These are phyloP conservation scores for Plagodis dolabraria DNA, from an alignment of 2,888 invertebrate genomes.

Conservation along the genomic window DNA sequence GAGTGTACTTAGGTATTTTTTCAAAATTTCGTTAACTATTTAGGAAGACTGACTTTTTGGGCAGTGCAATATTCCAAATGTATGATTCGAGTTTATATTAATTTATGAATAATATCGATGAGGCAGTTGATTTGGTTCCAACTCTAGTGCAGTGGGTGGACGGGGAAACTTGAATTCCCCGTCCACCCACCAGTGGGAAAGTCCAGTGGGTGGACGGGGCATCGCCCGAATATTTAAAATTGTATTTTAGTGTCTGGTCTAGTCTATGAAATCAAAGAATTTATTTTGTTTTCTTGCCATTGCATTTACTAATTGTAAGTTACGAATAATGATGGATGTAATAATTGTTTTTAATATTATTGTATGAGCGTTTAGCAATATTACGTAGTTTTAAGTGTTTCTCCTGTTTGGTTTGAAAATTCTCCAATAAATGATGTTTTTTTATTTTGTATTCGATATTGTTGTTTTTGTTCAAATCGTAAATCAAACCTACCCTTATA, in stretches of 20 bases:
- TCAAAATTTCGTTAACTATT: constrained; percentile 14
- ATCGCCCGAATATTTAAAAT: too few relatives aligned
- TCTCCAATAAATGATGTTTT: constrained; percentile 64
- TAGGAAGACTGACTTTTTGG: constrained; percentile 75
- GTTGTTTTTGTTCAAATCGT: constrained; percentile 43
- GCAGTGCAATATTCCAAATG: constrained; percentile 71
- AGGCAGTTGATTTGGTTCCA: too few relatives aligned
- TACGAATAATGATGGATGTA: constrained; percentile 17
- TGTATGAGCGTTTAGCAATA: constrained; percentile 42
- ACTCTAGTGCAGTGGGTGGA: too few relatives aligned
- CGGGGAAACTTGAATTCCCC: too few relatives aligned
- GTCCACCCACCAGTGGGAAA: too few relatives aligned
- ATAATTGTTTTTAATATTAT: constrained; percentile 38
- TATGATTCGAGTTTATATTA: constrained; percentile 7
- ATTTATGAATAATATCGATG: too few relatives aligned
- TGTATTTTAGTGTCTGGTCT: constrained; percentile 25
- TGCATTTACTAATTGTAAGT: constrained; percentile 38
- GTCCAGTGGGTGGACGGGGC: too few relatives aligned
- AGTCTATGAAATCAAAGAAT: constrained; percentile 27
- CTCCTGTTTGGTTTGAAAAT: constrained; percentile 52
- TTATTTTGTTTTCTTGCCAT: constrained; percentile 20
- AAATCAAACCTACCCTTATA: too few relatives aligned
- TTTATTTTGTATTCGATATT: constrained; percentile 69
- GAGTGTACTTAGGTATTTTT: too few relatives aligned
- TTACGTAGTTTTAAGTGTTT: constrained; percentile 45